phyloP scores from a whole-genome alignment of 2,888 invertebrate species.

The Ormyrus pomaceus region DNA sequence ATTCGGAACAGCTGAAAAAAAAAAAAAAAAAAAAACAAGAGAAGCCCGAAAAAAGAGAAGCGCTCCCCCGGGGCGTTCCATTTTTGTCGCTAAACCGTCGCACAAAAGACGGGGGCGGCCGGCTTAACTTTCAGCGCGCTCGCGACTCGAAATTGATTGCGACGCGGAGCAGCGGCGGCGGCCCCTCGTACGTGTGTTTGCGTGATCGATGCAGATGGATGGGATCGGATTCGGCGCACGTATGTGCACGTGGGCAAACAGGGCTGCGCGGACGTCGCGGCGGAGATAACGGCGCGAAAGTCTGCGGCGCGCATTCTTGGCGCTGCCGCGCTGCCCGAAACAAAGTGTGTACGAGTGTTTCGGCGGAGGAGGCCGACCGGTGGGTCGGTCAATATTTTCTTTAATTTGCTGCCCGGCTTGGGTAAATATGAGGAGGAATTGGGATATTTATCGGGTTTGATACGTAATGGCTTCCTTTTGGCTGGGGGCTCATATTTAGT shows the following conservation, averaged over 20 bases:
- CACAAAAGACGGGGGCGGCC: too few species aligned
- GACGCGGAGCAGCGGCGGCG: not conserved
- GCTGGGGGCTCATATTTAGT: too few species aligned
- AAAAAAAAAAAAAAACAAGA: not conserved
- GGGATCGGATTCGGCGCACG: constrained; percentile 8
- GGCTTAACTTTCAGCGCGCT: too few species aligned
- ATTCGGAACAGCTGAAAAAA: not conserved
- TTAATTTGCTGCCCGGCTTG: constrained; percentile 19
- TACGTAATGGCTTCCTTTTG: too few species aligned
- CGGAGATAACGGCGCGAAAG: not conserved
- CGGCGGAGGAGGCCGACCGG: not conserved
- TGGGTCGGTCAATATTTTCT: constrained; percentile 46
- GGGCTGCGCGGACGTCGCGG: not conserved
- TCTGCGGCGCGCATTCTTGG: not conserved
- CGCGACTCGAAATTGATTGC: constrained; percentile 25
- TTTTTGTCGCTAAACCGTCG: too few species aligned
- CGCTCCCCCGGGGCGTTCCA: too few species aligned
- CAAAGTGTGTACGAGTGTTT: not conserved
- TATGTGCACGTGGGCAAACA: constrained; percentile 25
- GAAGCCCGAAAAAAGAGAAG: too few species aligned
- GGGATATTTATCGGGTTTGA: too few species aligned
- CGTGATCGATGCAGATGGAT: constrained; percentile 47
- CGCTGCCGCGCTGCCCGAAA: not conserved
- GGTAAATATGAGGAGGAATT: too few species aligned
- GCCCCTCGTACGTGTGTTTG: too few species aligned